These are phyloP conservation scores for Coleophora flavipennella DNA, from an alignment of 2,888 invertebrate species.

Conservation along the genomic window DNA sequence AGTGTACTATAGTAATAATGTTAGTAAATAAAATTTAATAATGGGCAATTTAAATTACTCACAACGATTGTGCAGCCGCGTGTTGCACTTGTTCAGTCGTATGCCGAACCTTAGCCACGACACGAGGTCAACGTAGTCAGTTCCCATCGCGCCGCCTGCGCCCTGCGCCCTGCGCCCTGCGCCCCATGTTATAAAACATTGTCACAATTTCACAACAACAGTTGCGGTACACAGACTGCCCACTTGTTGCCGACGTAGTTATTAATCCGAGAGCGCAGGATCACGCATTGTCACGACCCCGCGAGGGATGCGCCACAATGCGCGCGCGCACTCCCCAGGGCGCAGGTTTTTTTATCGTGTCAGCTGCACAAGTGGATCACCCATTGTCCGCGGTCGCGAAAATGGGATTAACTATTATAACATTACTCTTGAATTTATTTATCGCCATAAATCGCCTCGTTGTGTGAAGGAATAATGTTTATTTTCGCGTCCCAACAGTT, in stretches of 20 bases:
- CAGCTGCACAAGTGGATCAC: conserved; percentile 61
- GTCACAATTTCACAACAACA: conserved; percentile 15
- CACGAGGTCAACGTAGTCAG: too few species aligned
- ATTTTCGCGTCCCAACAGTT: conserved; percentile 17
- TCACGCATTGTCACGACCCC: conserved; percentile 1
- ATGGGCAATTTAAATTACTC: too few species aligned
- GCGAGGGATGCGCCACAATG: conserved; percentile 8
- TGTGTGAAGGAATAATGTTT: conserved; percentile 15
- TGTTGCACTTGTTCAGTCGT: too few species aligned
- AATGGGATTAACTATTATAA: conserved; percentile 38
- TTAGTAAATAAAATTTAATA: too few species aligned
- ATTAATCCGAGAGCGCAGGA: conserved; percentile 19
- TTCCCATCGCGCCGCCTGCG: too few species aligned
- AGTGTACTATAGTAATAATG: too few species aligned
- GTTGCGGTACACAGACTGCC: conserved; percentile 20
- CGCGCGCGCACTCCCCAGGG: conserved; percentile 13
- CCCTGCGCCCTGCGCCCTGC: too few species aligned
- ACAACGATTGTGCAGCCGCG: too few species aligned
- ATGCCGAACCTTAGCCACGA: too few species aligned
- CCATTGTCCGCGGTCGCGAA: conserved; percentile 37
- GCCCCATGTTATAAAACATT: conserved; percentile 7
- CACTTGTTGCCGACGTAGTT: conserved; percentile 33
- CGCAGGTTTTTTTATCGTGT: conserved; percentile 48
- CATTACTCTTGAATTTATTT: conserved; percentile 23
- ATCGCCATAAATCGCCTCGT: conserved; percentile 15